Percentiles rank a stretch among this genome's conserved stretches.
Conservation (phyloP, 92 coral and sea anemone genomes). For the Porites rus region DNA sequence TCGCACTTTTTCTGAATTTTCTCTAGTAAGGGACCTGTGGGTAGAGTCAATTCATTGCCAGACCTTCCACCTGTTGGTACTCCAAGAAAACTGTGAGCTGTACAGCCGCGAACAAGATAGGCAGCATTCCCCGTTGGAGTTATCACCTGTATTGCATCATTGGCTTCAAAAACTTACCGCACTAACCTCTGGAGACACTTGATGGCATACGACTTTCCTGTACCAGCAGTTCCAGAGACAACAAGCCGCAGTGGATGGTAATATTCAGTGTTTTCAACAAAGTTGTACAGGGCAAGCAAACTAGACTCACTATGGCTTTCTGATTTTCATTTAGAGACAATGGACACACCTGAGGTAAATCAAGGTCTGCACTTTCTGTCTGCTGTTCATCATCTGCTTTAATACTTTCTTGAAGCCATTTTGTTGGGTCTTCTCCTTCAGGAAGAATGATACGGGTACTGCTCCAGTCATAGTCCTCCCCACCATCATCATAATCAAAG, state of each 20-base stretch:
- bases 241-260: background rate
- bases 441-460: background rate
- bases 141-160: background rate
- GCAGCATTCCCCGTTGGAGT: slow-evolving; percentile 45
- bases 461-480: slow-evolving; percentile 44
- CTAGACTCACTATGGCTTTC: slow-evolving; percentile 39
- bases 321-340: slow-evolving; percentile 35
- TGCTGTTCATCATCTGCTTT: slow-evolving; percentile 12
- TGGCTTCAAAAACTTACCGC: background rate
- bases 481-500: slow-evolving; percentile 55
- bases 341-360: slow-evolving; percentile 49
- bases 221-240: slow-evolving; percentile 46
- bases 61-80: slow-evolving; percentile 49
- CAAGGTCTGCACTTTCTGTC: background rate
- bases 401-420: slow-evolving; percentile 43
- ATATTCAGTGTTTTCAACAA: background rate
- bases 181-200: slow-evolving; percentile 20
- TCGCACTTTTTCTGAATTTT: background rate
- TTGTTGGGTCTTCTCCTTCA: slow-evolving; percentile 19
- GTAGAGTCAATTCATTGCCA: background rate
- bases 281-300: slow-evolving; percentile 25
- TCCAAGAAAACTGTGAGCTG: slow-evolving; percentile 54
- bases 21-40: background rate
- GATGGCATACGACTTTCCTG: slow-evolving; percentile 51
- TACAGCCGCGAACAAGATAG: slow-evolving; percentile 54